These are phyloP conservation scores for Saimiri boliviensis DNA, from an alignment of 2,113 vertebrate species.

Conservation along the genomic window DNA sequence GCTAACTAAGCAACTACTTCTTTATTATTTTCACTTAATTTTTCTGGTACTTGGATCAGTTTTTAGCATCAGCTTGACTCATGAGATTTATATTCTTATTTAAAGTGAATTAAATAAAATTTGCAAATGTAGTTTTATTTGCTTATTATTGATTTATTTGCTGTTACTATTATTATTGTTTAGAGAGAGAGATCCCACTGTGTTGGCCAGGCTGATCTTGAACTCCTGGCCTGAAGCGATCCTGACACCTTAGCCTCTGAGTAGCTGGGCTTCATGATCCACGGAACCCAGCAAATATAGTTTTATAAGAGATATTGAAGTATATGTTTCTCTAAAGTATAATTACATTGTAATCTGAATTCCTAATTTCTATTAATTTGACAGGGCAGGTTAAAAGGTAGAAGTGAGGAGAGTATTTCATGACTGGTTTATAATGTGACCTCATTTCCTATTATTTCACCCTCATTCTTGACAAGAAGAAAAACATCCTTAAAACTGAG, in stretches of 20 bases:
- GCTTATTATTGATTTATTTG: no score
- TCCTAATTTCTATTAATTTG: constrained; percentile 28
- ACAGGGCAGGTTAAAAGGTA: neutral
- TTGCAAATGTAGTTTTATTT: constrained; percentile 10
- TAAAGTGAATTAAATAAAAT: neutral
- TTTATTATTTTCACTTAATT: neutral
- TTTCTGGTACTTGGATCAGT: neutral
- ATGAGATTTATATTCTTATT: neutral
- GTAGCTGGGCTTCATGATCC: no score
- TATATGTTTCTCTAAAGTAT: neutral
- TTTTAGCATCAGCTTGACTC: neutral
- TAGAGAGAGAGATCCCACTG: no score
- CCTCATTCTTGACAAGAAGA: constrained; percentile 19
- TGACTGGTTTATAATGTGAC: neutral
- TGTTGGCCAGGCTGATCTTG: no score
- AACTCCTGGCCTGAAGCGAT: no score
- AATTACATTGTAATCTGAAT: neutral
- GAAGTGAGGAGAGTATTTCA: constrained; percentile 2
- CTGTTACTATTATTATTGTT: no score
- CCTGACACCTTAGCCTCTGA: no score
- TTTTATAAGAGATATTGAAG: neutral
- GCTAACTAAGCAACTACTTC: neutral
- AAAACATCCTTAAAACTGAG: neutral
- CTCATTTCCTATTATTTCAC: constrained; percentile 12
- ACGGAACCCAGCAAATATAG: neutral